Conservation (phyloP, 1,140 invertebrate genomes). For the Lysiphlebus fabarum region DNA sequence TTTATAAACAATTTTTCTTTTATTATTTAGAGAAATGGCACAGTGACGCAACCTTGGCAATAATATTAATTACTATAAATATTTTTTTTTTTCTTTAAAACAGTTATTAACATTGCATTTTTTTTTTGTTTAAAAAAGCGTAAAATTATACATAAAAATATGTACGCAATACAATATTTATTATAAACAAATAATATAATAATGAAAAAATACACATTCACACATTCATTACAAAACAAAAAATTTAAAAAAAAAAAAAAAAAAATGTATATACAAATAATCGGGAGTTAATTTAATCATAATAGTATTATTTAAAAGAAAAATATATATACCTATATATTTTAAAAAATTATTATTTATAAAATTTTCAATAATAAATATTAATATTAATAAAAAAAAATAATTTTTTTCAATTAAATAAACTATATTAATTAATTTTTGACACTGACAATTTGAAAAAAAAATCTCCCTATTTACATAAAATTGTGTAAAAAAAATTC, state of each 20-base stretch:
- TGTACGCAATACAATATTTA: constrained; percentile 12
- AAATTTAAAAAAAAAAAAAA: constrained; percentile 8
- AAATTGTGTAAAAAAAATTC: too few species aligned
- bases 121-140: constrained; percentile 18
- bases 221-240: constrained; percentile 4
- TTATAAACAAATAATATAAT: constrained; percentile 15
- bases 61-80: constrained; percentile 2
- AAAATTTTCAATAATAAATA: background rate
- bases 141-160: constrained; percentile 18
- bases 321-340: too few species aligned
- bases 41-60: constrained; percentile 19
- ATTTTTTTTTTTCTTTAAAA: background rate
- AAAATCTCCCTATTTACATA: too few species aligned
- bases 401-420: background rate
- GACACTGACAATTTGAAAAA: too few species aligned
- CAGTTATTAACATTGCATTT: background rate
- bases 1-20: too few species aligned
- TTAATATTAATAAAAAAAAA: background rate
- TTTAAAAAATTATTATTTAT: too few species aligned
- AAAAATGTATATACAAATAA: constrained; percentile 20
- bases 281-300: constrained; percentile 1
- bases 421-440: too few species aligned
- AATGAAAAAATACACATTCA: background rate
- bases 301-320: constrained; percentile 1
- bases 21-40: constrained; percentile 15